A percentile compares a stretch with the other conserved stretches of the same genome.
phyloP scores from a whole-genome alignment of 2,113 vertebrate species.

The Struthidea cinerea region DNA sequence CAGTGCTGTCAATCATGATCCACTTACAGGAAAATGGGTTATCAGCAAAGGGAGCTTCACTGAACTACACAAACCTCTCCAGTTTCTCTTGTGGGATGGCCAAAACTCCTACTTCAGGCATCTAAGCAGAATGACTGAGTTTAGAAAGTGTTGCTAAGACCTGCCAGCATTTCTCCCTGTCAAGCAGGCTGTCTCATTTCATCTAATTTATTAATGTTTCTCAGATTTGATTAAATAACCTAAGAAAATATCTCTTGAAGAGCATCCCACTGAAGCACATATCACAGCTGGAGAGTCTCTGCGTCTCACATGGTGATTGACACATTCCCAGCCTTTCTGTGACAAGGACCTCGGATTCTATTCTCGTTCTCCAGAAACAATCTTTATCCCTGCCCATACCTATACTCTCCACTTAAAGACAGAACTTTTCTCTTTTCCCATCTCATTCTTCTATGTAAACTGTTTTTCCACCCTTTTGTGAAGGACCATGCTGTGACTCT shows the following conservation, averaged over 20 bases:
- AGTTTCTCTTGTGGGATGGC: background rate
- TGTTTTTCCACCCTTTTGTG: background rate
- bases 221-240: background rate
- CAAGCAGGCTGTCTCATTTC: background rate
- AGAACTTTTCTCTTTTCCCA: background rate
- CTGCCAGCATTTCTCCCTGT: background rate
- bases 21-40: background rate
- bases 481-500: background rate
- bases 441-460: background rate
- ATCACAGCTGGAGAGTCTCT: background rate
- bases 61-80: background rate
- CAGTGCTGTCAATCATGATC: background rate
- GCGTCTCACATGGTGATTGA: background rate
- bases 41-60: background rate
- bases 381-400: background rate
- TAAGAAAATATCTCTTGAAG: background rate
- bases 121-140: background rate
- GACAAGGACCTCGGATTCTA: background rate
- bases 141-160: background rate
- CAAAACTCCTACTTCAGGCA: background rate
- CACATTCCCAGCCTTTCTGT: background rate
- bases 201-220: background rate
- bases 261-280: background rate
- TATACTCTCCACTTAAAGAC: background rate
- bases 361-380: background rate